Evolutionary conservation across 2,113 vertebrate genomes (phyloP).

Genomic region (Apeltes quadracus): DNA sequence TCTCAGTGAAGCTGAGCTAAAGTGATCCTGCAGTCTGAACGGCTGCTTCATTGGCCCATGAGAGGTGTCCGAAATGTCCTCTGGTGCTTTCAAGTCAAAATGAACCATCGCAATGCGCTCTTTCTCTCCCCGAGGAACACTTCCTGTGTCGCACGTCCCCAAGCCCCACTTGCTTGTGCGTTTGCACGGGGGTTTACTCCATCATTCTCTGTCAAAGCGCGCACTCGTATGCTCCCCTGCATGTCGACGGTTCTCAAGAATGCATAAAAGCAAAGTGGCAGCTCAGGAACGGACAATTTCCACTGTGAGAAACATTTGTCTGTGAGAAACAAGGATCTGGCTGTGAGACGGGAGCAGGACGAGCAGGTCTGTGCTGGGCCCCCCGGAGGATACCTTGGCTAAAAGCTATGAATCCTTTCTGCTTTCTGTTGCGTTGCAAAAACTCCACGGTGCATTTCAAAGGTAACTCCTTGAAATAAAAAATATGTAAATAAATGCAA

Average conservation of each 20-base stretch:
- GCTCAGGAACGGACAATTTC: conserved; percentile 3
- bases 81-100: conserved; percentile 24
- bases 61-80: conserved; percentile 1
- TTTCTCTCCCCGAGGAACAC: conserved; percentile 22
- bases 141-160: conserved; percentile 10
- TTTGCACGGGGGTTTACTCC: conserved; percentile 25
- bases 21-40: conserved; percentile 30
- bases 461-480: neutral
- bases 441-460: neutral
- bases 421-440: neutral
- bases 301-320: neutral
- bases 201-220: conserved; percentile 23
- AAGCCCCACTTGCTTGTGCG: conserved; percentile 5
- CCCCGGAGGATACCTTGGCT: conserved; percentile 26
- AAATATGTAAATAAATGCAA: conserved; percentile 3
- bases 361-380: conserved; percentile 39
- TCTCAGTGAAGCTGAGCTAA: conserved; percentile 8
- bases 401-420: conserved; percentile 4
- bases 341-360: conserved; percentile 24
- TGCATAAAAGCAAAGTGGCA: conserved; percentile 38
- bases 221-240: conserved; percentile 23
- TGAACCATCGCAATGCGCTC: conserved; percentile 13
- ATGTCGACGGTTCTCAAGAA: conserved; percentile 26
- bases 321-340: conserved; percentile 18
- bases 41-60: conserved; percentile 1